Evolutionary conservation across 2,888 invertebrate genomes (phyloP), one percentile per base, ranked within the genome.

Genomic region (Thymelicus acteon): DNA sequence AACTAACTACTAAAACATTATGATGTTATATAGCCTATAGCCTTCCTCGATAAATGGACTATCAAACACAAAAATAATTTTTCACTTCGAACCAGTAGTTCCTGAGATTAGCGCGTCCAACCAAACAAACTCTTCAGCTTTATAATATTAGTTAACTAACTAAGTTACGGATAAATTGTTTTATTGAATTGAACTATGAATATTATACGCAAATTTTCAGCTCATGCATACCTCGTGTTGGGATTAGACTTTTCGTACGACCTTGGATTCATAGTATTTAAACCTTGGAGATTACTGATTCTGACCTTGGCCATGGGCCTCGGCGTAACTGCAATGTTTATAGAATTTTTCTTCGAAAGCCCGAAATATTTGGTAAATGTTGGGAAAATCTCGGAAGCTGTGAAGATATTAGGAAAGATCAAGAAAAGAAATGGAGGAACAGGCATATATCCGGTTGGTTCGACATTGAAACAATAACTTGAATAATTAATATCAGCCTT

Each of bases 291-390:
- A 49, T 79, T 89, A 2, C 72, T 89, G 37, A 77, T 81, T 4
- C 63, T 89, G 1, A 73, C 90, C 2, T 81, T 92, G 54, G 86
- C 95, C 6, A 47, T 96, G 8, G 95, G 96, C 0, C 93, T 95
- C 62, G 82, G 96, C 0, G 74, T 95, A 0, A 94, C 95, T 40
- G 94, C 94, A 0, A 72, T 95, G n/a, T 84, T 94, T 0, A 82
- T 95, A 8, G 86, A 92, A 37, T 90, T 94, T 72, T 93, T 95
- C 74, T 95, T 96, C n/a, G 97, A 97, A 82, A 97, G 96, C 79
- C 97, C 97, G 0, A 96, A 96, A 82, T 97, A 96, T 81, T 84
- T 96, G 2, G 94, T 96, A 86, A 94, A 95, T 40, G 92, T 92
- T 62, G 95, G 95, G 6, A 86, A 90, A 40, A 93, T 94, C 71